A percentile compares a stretch with the other conserved stretches of the same genome.
Evolutionary conservation across 2,797 vertebrate species (phyloP).

Genomic region (Lophotriccus pileatus): DNA sequence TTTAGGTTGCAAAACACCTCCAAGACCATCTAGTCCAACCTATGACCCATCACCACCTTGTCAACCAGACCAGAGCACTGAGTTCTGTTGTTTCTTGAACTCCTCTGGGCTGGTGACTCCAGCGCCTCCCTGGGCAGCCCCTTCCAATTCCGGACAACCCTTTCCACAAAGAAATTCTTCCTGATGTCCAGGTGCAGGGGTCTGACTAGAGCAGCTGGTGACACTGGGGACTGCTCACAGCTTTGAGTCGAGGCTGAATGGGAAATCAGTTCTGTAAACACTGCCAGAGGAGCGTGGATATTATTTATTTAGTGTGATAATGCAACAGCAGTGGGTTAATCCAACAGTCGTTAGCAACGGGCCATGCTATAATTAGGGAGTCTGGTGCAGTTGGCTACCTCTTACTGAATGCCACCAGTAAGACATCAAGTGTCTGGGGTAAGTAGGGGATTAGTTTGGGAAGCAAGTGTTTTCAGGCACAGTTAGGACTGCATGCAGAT

Average conservation of each 20-base stretch:
- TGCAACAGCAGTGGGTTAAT: neutral
- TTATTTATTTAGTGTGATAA: neutral
- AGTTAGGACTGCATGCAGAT: neutral
- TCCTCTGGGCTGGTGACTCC: neutral
- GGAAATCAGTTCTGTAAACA: neutral
- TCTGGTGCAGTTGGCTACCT: neutral
- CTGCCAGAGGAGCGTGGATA: neutral
- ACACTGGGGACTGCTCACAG: neutral
- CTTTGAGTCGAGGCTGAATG: neutral
- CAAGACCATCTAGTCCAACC: neutral
- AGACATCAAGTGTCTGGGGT: neutral
- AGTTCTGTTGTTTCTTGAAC: neutral
- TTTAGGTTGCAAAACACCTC: neutral
- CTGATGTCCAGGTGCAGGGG: neutral
- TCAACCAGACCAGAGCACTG: neutral
- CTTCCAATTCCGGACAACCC: rapidly evolving
- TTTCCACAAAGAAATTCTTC: neutral
- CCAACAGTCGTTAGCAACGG: conserved; percentile 49
- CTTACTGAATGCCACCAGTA: neutral
- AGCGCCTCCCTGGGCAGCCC: neutral
- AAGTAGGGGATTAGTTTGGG: neutral
- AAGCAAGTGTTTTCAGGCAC: neutral
- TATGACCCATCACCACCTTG: neutral
- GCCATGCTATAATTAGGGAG: conserved; percentile 13
- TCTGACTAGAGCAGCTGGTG: neutral